Percentiles rank a stretch among this genome's conserved stretches.
Evolutionary conservation across 2,888 invertebrate species (phyloP).

Genomic region (Diadegma fenestrale): DNA sequence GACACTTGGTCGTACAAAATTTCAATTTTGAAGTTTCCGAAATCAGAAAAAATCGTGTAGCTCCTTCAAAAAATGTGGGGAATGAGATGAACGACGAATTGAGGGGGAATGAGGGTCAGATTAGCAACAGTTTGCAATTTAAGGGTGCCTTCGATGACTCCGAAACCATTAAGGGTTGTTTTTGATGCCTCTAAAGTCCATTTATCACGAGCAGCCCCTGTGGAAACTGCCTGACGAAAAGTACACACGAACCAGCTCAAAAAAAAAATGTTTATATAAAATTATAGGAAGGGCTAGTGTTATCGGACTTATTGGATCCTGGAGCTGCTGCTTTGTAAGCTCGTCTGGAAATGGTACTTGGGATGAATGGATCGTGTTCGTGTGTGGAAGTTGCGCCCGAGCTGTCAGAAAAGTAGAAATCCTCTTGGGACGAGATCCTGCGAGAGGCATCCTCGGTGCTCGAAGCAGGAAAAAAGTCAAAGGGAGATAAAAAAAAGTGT

Average conservation of each 20-base stretch:
- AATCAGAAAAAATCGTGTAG: background rate
- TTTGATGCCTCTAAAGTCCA: background rate
- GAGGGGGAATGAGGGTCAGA: background rate
- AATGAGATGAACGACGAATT: background rate
- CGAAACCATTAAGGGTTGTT: constrained; percentile 35
- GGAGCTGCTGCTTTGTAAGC: constrained; percentile 75
- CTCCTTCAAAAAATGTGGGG: background rate
- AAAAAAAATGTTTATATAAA: constrained; percentile 25
- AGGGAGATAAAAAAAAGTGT: constrained; percentile 9
- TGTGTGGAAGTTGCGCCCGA: constrained; percentile 38
- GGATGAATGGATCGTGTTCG: constrained; percentile 74
- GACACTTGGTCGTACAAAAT: background rate
- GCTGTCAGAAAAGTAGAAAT: constrained; percentile 79
- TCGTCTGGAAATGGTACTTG: constrained; percentile 76
- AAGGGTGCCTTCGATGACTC: constrained; percentile 27
- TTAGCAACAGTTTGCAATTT: background rate
- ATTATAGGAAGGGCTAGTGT: constrained; percentile 67
- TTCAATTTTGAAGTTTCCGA: background rate
- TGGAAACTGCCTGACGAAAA: constrained; percentile 10
- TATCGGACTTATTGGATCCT: constrained; percentile 80
- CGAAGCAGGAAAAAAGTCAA: constrained; percentile 49
- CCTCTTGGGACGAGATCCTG: constrained; percentile 71
- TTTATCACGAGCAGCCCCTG: constrained; percentile 37
- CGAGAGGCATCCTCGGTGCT: constrained; percentile 56
- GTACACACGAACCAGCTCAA: constrained; percentile 9